These are phyloP conservation scores for Echinops telfairi DNA, from an alignment of 2,113 vertebrate species.

Conservation along the genomic window DNA sequence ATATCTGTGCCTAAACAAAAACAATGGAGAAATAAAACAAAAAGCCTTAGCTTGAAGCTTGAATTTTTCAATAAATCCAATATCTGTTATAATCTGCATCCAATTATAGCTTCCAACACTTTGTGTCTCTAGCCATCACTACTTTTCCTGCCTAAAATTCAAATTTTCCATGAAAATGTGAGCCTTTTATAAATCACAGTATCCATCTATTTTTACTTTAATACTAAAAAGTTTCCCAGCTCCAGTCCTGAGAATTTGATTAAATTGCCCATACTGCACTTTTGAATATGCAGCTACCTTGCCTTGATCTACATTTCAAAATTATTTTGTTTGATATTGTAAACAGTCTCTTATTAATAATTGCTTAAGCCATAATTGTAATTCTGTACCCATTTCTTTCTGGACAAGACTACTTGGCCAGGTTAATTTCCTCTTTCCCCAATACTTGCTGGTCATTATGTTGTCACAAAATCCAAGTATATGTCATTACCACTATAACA, in stretches of 20 bases:
- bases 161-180: constrained; percentile 7
- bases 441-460: too few species aligned
- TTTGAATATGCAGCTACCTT: neutral
- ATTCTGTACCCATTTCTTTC: neutral
- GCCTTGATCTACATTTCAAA: neutral
- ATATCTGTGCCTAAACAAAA: neutral
- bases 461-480: too few species aligned
- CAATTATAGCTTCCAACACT: neutral
- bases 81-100: constrained; percentile 3
- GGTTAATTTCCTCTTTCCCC: neutral
- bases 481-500: too few species aligned
- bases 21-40: neutral
- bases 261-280: neutral
- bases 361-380: neutral
- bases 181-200: constrained; percentile 10
- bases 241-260: neutral
- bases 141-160: neutral
- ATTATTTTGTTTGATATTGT: neutral
- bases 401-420: neutral
- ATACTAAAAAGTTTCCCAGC: neutral
- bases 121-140: neutral
- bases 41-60: neutral
- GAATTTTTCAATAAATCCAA: neutral
- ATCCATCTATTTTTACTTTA: neutral
- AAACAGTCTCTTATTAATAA: neutral